Evolutionary conservation across 2,797 vertebrate species (phyloP).

Genomic region (Acridotheres tristis): DNA sequence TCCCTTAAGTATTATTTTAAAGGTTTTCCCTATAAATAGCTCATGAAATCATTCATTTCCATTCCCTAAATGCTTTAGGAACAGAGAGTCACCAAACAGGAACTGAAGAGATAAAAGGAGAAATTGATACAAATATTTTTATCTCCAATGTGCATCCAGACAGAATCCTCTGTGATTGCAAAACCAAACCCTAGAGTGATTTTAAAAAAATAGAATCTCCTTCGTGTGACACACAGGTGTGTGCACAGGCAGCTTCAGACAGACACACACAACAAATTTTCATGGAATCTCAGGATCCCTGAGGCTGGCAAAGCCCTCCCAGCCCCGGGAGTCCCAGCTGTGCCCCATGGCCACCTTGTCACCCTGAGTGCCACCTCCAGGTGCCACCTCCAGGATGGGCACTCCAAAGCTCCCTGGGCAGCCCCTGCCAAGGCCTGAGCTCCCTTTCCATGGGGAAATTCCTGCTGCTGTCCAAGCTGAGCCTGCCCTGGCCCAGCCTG

Average conservation of each 20-base stretch:
- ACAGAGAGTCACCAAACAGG: not conserved
- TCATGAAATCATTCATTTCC: not conserved
- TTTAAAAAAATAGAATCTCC: not conserved
- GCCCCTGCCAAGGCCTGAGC: no score
- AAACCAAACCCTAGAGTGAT: not conserved
- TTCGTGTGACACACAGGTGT: not conserved
- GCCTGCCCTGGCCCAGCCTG: not conserved
- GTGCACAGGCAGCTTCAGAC: not conserved
- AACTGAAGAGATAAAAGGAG: not conserved
- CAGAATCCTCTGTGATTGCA: not conserved
- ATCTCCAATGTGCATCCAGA: not conserved
- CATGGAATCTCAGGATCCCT: accelerated
- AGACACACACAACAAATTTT: not conserved
- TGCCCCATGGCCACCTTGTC: accelerated
- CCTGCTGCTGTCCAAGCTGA: not conserved
- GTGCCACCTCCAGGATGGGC: not conserved
- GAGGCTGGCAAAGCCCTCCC: not conserved
- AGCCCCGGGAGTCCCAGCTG: accelerated
- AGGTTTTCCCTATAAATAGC: not conserved
- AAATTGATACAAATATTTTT: not conserved
- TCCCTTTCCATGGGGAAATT: not conserved
- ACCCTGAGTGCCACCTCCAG: not conserved
- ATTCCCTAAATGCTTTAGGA: not conserved
- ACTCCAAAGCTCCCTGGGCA: no score
- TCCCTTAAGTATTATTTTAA: not conserved